These are phyloP conservation scores for Colaptes auratus DNA, from an alignment of 2,113 vertebrate species.

Conservation along the genomic window DNA sequence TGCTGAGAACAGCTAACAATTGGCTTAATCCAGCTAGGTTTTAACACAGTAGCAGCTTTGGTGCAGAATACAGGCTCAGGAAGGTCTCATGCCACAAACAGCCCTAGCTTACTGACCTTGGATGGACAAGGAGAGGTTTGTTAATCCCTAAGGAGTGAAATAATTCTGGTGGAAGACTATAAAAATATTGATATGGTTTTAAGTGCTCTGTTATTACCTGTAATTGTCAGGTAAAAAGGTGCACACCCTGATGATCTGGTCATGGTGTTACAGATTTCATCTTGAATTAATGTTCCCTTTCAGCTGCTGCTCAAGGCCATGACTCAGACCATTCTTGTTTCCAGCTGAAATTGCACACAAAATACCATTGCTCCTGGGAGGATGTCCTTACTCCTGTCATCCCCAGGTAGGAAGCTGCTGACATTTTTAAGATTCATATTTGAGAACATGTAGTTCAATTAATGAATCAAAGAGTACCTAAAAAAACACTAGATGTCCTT, in stretches of 20 bases:
- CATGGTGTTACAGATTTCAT: not conserved
- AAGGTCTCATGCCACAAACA: not conserved
- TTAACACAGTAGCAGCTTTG: not conserved
- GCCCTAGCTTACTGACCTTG: not conserved
- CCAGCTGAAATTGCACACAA: not conserved
- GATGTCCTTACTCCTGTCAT: not conserved
- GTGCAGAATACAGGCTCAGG: not conserved
- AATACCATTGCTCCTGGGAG: not conserved
- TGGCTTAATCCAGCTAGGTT: not conserved
- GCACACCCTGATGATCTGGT: not conserved
- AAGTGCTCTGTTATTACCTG: conserved; percentile 1
- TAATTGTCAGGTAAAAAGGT: conserved; percentile 4
- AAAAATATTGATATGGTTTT: not conserved
- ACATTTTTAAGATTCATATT: not conserved
- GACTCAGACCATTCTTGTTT: not conserved
- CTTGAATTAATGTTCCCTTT: not conserved
- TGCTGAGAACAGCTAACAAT: not conserved
- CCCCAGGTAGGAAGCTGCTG: not conserved
- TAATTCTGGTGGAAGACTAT: not conserved
- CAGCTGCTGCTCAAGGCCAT: not conserved
- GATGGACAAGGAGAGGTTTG: not conserved
- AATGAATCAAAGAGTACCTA: not conserved
- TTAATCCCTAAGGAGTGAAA: not conserved
- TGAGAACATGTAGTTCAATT: not conserved
- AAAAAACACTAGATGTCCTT: not conserved